Evolutionary conservation across 2,888 invertebrate species (phyloP).

Genomic region (Papilio elwesi): DNA sequence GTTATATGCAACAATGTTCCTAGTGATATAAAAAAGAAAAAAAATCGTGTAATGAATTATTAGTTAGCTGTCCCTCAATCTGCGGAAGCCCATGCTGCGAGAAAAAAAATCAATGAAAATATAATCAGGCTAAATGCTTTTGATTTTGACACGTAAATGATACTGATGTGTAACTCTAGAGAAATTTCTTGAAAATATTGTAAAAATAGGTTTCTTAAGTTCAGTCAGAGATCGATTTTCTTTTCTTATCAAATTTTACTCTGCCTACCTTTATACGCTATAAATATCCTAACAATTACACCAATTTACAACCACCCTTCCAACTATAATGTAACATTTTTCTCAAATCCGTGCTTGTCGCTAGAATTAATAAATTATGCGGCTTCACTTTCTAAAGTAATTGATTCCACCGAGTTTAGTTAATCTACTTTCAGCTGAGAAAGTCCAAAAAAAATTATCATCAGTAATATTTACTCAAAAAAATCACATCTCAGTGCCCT

Average conservation of each 20-base stretch:
- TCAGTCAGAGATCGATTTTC: no score
- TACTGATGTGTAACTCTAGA: not conserved
- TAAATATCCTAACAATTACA: no score
- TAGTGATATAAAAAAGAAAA: not conserved
- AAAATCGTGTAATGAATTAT: slow-evolving; percentile 2
- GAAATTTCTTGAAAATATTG: no score
- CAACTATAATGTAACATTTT: no score
- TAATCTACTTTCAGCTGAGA: not conserved
- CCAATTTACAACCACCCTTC: no score
- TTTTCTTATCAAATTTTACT: no score
- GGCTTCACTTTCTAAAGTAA: no score
- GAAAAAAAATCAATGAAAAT: slow-evolving; percentile 44
- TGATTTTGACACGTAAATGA: not conserved
- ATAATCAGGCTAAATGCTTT: slow-evolving; percentile 4
- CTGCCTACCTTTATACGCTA: no score
- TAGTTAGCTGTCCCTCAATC: slow-evolving; percentile 42
- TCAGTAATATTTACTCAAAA: slow-evolving; percentile 1
- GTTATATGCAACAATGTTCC: not conserved
- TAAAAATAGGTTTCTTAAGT: no score
- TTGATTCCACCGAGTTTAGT: no score
- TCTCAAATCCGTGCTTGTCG: no score
- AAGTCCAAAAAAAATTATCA: not conserved
- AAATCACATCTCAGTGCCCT: not conserved
- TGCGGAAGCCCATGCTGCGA: slow-evolving; percentile 68
- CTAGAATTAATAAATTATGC: no score